phyloP scores from a whole-genome alignment of 2,888 invertebrate genomes.

The Seladonia tumulorum region DNA sequence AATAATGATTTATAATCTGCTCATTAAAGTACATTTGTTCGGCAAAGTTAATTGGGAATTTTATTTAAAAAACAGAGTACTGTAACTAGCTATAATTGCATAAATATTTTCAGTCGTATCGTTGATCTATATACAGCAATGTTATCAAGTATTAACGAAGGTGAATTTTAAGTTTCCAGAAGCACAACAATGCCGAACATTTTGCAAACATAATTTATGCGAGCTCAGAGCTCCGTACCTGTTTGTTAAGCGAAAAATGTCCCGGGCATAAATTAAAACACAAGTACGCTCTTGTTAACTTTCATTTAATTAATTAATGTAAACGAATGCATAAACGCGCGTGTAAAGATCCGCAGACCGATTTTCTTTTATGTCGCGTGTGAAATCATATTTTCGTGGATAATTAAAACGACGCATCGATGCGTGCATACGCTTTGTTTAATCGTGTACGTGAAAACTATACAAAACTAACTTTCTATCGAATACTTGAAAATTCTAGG shows the following conservation, averaged over 20 bases:
- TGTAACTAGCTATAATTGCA: neutral
- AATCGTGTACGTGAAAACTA: neutral
- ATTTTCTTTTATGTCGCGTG: neutral
- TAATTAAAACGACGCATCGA: neutral
- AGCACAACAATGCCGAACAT: neutral
- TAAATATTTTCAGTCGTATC: neutral
- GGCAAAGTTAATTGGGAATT: neutral
- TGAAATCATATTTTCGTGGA: neutral
- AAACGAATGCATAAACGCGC: neutral
- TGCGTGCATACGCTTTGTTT: neutral
- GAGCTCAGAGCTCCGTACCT: neutral
- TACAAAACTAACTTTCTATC: neutral
- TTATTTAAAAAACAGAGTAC: neutral
- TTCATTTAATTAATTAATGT: neutral
- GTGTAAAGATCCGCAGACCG: neutral
- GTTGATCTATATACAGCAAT: neutral
- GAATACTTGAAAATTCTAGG: neutral
- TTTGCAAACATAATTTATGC: neutral
- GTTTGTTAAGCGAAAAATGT: neutral
- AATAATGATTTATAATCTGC: no score
- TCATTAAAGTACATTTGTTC: neutral
- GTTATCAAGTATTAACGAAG: neutral
- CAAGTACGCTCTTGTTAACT: neutral
- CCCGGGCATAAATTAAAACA: neutral
- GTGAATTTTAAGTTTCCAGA: neutral